Percentiles rank a stretch among this genome's conserved stretches.
These are phyloP conservation scores for Actinernus sp. DNA, from an alignment of 92 coral and sea anemone genomes.

Conservation along the genomic window DNA sequence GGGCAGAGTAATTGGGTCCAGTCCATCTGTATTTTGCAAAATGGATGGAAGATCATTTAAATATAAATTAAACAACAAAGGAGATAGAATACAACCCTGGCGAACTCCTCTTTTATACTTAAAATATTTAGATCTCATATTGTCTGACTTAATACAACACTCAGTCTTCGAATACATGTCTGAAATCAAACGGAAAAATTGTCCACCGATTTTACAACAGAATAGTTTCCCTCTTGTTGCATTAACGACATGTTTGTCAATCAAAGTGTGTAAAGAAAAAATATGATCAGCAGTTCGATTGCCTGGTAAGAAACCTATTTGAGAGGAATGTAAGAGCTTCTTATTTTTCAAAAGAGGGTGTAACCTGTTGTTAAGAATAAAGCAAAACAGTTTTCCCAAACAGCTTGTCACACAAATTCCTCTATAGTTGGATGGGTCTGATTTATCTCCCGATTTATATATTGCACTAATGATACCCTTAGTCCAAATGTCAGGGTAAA, in stretches of 20 bases:
- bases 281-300: slow-evolving; percentile 44
- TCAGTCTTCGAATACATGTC: slow-evolving; percentile 24
- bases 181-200: slow-evolving; percentile 5
- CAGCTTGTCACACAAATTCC: slow-evolving; percentile 52
- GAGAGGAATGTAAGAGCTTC: slow-evolving; percentile 34
- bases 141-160: slow-evolving; percentile 1
- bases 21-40: neutral
- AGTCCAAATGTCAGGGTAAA: slow-evolving; percentile 26
- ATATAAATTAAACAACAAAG: too few relatives aligned
- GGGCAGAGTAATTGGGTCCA: slow-evolving; percentile 8
- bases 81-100: too few relatives aligned
- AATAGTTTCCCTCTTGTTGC: slow-evolving; percentile 22
- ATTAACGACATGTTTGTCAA: slow-evolving; percentile 31
- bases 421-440: slow-evolving; percentile 26
- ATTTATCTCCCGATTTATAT: slow-evolving; percentile 37
- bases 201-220: slow-evolving; percentile 40
- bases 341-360: slow-evolving; percentile 1
- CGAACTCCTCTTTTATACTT: too few relatives aligned
- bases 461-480: slow-evolving; percentile 36
- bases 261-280: slow-evolving; percentile 28
- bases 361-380: slow-evolving; percentile 31
- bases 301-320: slow-evolving; percentile 46
- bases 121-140: too few relatives aligned
- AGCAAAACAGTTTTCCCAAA: slow-evolving; percentile 31
- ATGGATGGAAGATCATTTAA: too few relatives aligned